phyloP scores from a whole-genome alignment of 2,888 invertebrate genomes.

The Deroplatys truncata region DNA sequence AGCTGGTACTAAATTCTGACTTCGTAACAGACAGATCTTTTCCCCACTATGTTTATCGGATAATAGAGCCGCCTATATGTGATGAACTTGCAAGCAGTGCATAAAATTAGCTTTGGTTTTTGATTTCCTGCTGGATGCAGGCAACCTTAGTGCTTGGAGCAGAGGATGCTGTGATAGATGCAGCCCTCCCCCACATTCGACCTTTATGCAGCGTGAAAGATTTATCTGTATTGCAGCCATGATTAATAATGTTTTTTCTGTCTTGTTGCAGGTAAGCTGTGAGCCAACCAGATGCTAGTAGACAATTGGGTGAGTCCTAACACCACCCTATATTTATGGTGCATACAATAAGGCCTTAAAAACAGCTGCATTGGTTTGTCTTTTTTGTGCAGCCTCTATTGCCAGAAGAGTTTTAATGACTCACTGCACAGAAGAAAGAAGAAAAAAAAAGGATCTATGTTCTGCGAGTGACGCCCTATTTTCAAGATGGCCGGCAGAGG shows the following conservation, averaged over 20 bases:
- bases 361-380: background rate
- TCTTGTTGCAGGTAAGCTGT: slow-evolving; percentile 13
- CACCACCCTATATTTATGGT: background rate
- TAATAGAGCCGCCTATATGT: too few species aligned
- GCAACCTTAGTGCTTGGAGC: too few species aligned
- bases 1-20: too few species aligned
- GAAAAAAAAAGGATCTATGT: background rate
- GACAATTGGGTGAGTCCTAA: background rate
- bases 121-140: too few species aligned
- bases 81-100: too few species aligned
- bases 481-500: slow-evolving; percentile 21
- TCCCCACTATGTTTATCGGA: too few species aligned
- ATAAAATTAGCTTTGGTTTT: too few species aligned
- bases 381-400: background rate
- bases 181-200: background rate
- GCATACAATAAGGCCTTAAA: background rate
- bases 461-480: slow-evolving; percentile 11
- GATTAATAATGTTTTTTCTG: background rate
- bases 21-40: too few species aligned
- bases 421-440: background rate
- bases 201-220: background rate
- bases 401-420: background rate
- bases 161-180: too few species aligned
- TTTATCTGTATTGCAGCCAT: background rate
- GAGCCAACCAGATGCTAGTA: background rate